Evolutionary conservation across 2,888 invertebrate species (phyloP), one percentile per base, ranked within the genome.

Genomic region (Saturnia japonica): DNA sequence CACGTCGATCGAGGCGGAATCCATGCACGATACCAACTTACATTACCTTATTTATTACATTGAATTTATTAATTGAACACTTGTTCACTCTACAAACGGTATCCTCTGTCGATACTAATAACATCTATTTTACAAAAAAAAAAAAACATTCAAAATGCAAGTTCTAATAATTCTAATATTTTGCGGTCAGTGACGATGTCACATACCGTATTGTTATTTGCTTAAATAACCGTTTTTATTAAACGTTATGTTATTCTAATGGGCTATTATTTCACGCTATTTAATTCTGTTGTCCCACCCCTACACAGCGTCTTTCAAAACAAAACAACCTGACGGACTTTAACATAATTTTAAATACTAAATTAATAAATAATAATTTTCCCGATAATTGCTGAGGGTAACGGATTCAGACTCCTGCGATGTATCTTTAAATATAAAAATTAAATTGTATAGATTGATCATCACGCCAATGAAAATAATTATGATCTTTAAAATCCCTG

Each of bases 241-340:
- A 22, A 40, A 42, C 42, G 14, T 66, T 57, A 70, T 54, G 42
- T 71, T 64, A 51, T 68, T 68, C 22, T 43, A 64, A 68, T 40
- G 54, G 51, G 28, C 45, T 71, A 45, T 74, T 68, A 77, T 76
- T 76, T 74, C 72, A 76, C 72, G 77, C 69, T 74, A 70, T 71
- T 67, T 74, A 60, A 72, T 72, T 72, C 70, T 67, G 68, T n/a
- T 68, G 67, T 68, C 66, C 62, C 54, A 54, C 54, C 54, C 54
- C 54, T 54, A 54, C 22, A 54, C n/a, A 22, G 54, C 54, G 47
- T 47, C 7, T 2, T 47, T 47, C 19, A 47, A 47, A 47, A 19
- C 19, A 47, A 47, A 16, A 19, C 1, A 47, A 19, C 19, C 19
- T 47, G 19, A 0, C 47, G 0, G 6, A 6, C 4, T 7, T 3